A percentile compares a stretch with the other conserved stretches of the same genome.
These are phyloP conservation scores for Drosophila athabasca DNA, from an alignment of 1,140 invertebrate genomes.

Conservation along the genomic window DNA sequence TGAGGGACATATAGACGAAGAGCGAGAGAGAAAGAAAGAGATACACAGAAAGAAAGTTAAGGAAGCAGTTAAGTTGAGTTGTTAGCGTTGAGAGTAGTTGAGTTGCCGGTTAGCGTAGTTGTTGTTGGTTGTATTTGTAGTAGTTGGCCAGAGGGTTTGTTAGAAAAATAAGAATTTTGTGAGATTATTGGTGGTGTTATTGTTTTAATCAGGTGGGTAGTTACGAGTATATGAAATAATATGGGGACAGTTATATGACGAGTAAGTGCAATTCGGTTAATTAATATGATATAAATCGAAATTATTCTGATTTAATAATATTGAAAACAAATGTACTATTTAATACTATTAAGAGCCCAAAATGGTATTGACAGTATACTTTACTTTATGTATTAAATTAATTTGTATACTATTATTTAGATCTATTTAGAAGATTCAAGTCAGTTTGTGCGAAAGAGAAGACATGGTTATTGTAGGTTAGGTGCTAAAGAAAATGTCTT, in stretches of 20 bases:
- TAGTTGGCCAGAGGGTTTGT: constrained; percentile 70
- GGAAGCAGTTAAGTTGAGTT: constrained; percentile 70
- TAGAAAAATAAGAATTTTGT: constrained; percentile 74
- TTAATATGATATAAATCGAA: neutral
- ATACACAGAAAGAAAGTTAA: constrained; percentile 68
- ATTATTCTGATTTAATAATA: constrained; percentile 1
- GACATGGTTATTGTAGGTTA: too few relatives aligned
- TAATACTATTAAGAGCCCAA: too few relatives aligned
- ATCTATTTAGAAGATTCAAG: too few relatives aligned
- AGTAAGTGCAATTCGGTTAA: neutral
- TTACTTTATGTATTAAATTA: too few relatives aligned
- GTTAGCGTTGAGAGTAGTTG: constrained; percentile 50
- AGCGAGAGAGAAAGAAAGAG: constrained; percentile 37
- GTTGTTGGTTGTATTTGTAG: constrained; percentile 32
- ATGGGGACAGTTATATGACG: constrained; percentile 3
- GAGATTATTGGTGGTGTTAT: constrained; percentile 74
- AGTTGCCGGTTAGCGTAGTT: constrained; percentile 70
- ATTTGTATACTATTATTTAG: too few relatives aligned
- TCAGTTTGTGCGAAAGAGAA: too few relatives aligned
- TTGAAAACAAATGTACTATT: neutral
- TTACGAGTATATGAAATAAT: constrained; percentile 25
- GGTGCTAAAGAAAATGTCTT: too few relatives aligned
- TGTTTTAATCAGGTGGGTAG: constrained; percentile 50
- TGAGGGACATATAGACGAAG: constrained; percentile 45
- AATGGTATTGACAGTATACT: too few relatives aligned